phyloP scores from a whole-genome alignment of 2,113 vertebrate species.

The Mungos mungo region DNA sequence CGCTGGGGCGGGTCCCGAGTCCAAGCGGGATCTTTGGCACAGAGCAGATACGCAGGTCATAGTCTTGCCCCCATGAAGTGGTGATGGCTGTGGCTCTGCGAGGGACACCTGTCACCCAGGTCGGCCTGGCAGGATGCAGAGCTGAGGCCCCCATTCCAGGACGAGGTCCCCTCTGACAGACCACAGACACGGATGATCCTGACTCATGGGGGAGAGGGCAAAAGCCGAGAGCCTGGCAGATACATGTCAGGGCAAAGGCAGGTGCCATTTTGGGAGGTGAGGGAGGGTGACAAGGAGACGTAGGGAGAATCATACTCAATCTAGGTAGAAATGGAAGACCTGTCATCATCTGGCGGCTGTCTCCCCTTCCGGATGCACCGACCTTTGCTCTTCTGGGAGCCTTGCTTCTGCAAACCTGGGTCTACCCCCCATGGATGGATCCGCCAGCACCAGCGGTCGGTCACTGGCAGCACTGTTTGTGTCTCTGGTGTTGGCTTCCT shows the following conservation, averaged over 20 bases:
- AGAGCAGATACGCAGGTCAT: background rate
- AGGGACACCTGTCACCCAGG: background rate
- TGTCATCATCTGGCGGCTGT: accelerated
- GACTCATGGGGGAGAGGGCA: background rate
- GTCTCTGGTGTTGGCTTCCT: background rate
- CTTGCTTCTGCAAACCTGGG: too few relatives aligned
- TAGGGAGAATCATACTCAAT: background rate
- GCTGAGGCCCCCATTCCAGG: too few relatives aligned
- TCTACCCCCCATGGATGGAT: background rate
- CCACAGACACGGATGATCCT: background rate
- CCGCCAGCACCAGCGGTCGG: background rate
- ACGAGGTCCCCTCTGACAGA: background rate
- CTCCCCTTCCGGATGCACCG: background rate
- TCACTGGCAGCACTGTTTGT: accelerated
- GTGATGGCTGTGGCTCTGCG: background rate
- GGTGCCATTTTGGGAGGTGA: background rate
- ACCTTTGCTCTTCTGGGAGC: accelerated
- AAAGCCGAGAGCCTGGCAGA: accelerated
- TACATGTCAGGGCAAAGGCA: background rate
- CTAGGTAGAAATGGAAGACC: background rate
- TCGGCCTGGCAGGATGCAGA: background rate
- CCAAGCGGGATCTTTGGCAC: background rate
- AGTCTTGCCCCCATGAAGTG: background rate
- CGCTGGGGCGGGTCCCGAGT: background rate
- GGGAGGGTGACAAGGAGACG: background rate